phyloP scores from a whole-genome alignment of 2,888 invertebrate genomes.

The Ecdyonurus torrentis region DNA sequence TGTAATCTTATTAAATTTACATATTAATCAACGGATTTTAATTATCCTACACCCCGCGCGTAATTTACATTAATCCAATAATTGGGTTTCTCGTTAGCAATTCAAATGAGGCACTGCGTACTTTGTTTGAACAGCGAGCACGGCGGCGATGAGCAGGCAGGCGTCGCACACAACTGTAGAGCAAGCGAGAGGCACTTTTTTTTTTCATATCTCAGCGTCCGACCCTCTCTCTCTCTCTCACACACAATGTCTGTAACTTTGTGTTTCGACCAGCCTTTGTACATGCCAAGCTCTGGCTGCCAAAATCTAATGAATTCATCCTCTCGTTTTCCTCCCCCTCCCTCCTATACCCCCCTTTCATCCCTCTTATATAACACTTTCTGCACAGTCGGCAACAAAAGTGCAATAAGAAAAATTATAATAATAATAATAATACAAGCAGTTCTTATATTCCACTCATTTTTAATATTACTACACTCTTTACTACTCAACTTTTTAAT shows the following conservation, averaged over 20 bases:
- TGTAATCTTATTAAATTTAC: constrained; percentile 97
- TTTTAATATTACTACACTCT: too few relatives aligned
- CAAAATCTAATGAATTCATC: constrained; percentile 2
- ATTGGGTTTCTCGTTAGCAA: constrained; percentile 86
- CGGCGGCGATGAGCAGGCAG: background rate
- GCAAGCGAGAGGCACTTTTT: background rate
- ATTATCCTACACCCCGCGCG: constrained; percentile 56
- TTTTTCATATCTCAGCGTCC: background rate
- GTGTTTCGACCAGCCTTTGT: background rate
- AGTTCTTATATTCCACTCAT: too few relatives aligned
- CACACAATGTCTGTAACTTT: background rate
- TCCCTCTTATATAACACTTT: background rate
- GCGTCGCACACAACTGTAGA: background rate
- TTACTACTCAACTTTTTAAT: too few relatives aligned
- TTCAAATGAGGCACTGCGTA: constrained; percentile 49
- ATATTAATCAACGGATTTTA: constrained; percentile 98
- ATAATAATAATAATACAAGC: too few relatives aligned
- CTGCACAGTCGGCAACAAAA: background rate
- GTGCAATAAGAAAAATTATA: background rate
- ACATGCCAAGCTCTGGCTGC: background rate
- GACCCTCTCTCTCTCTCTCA: background rate
- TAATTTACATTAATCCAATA: constrained; percentile 88
- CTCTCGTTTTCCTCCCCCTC: background rate
- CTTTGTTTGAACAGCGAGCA: constrained; percentile 2
- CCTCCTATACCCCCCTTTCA: background rate